Conservation (phyloP, 2,113 vertebrate species). For the Pterophyllum scalare region DNA sequence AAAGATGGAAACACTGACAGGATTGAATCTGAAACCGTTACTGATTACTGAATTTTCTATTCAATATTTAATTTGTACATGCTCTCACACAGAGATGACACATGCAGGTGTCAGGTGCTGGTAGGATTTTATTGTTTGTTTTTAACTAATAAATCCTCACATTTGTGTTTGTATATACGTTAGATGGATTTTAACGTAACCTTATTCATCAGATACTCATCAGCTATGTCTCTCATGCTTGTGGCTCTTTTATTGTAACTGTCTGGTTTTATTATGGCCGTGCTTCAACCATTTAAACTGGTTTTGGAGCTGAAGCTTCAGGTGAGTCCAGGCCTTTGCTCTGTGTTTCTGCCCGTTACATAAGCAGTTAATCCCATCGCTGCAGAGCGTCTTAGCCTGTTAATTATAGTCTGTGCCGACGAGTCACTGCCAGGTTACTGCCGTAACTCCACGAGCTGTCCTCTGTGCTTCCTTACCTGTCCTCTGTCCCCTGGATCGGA, state of each 20-base stretch:
- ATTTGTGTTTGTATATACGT: background rate
- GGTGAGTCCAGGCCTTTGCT: background rate
- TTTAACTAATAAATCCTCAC: background rate
- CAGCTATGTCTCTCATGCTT: background rate
- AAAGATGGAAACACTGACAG: background rate
- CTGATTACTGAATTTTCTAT: background rate
- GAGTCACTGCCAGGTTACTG: background rate
- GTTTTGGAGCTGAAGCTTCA: background rate
- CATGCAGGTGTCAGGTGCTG: too few relatives aligned
- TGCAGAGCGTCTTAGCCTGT: slow-evolving; percentile 9
- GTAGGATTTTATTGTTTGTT: too few relatives aligned
- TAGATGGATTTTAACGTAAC: background rate
- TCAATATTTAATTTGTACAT: background rate
- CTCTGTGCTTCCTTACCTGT: background rate
- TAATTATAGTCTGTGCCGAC: slow-evolving; percentile 37
- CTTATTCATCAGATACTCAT: too few relatives aligned
- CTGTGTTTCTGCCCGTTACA: slow-evolving; percentile 20
- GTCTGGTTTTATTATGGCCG: background rate
- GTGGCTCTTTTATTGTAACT: background rate
- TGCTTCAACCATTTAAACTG: background rate
- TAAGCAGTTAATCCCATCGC: slow-evolving; percentile 40
- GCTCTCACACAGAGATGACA: background rate
- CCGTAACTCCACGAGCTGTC: background rate
- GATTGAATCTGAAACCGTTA: background rate
- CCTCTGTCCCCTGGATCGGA: background rate